These are phyloP conservation scores for Rutilus rutilus DNA, from an alignment of 2,113 vertebrate genomes.

Conservation along the genomic window DNA sequence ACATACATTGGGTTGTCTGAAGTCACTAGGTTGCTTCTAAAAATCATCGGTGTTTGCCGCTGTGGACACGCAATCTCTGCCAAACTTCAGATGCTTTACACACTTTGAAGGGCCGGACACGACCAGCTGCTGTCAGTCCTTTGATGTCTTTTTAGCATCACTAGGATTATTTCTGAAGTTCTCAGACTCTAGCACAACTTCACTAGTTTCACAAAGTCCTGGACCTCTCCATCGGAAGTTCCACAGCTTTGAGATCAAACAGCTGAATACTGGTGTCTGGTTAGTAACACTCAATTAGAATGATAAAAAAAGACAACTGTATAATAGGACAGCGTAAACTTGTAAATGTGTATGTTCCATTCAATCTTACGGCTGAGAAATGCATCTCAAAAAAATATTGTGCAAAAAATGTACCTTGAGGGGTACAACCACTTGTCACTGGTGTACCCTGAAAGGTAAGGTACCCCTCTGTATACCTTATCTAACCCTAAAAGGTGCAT, in stretches of 20 bases:
- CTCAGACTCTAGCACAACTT: neutral
- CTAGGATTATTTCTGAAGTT: neutral
- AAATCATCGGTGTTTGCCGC: neutral
- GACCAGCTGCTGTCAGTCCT: slow-evolving; percentile 5
- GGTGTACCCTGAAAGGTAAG: too few relatives aligned
- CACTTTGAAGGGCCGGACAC: neutral
- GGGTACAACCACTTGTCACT: too few relatives aligned
- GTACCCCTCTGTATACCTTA: too few relatives aligned
- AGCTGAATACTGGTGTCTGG: neutral
- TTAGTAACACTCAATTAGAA: neutral
- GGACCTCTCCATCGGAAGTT: neutral
- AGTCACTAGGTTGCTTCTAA: neutral
- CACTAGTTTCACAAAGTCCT: neutral
- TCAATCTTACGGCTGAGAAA: neutral
- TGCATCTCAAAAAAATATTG: neutral
- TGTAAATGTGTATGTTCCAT: neutral
- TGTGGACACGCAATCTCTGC: neutral
- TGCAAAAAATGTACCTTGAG: neutral
- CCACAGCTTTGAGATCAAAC: slow-evolving; percentile 25
- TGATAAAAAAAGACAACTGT: neutral
- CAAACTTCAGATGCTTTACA: neutral
- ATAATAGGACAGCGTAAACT: neutral
- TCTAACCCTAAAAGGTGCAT: neutral
- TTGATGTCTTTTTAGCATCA: slow-evolving; percentile 10
- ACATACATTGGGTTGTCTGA: neutral